A percentile compares a stretch with the other conserved stretches of the same genome.
Evolutionary conservation across 2,797 vertebrate species (phyloP).

Genomic region (Sternotherus odoratus): DNA sequence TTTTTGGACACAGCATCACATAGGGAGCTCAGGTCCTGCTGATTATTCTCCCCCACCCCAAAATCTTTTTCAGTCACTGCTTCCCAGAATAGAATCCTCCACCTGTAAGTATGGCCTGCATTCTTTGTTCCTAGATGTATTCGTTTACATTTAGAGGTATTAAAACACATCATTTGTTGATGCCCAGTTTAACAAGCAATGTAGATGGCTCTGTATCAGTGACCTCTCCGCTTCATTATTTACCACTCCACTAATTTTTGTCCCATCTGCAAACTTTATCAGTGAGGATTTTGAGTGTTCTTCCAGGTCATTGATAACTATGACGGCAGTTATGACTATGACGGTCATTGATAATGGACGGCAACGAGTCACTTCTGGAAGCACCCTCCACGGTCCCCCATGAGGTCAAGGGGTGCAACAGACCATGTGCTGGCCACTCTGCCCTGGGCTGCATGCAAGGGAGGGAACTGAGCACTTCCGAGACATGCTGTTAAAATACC

Average conservation of each 20-base stretch:
- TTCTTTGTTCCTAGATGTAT: background rate
- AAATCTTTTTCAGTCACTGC: background rate
- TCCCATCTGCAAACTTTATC: background rate
- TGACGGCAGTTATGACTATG: too few relatives aligned
- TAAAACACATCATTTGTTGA: background rate
- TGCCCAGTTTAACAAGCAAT: background rate
- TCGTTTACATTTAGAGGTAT: background rate
- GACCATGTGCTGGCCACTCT: background rate
- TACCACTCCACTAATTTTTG: background rate
- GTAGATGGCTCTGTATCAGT: background rate
- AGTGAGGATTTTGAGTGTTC: background rate
- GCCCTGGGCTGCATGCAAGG: background rate
- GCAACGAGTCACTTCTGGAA: too few relatives aligned
- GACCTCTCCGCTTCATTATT: background rate
- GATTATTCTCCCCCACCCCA: background rate
- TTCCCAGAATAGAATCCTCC: background rate
- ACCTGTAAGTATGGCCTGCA: background rate
- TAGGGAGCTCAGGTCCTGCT: background rate
- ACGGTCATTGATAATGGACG: too few relatives aligned
- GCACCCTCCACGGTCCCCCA: too few relatives aligned
- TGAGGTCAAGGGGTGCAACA: background rate
- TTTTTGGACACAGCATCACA: background rate
- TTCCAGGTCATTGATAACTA: background rate
- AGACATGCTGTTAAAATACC: too few relatives aligned
- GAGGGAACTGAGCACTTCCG: background rate